phyloP scores from a whole-genome alignment of 1,140 invertebrate genomes.

The Mizuhopecten yessoensis region DNA sequence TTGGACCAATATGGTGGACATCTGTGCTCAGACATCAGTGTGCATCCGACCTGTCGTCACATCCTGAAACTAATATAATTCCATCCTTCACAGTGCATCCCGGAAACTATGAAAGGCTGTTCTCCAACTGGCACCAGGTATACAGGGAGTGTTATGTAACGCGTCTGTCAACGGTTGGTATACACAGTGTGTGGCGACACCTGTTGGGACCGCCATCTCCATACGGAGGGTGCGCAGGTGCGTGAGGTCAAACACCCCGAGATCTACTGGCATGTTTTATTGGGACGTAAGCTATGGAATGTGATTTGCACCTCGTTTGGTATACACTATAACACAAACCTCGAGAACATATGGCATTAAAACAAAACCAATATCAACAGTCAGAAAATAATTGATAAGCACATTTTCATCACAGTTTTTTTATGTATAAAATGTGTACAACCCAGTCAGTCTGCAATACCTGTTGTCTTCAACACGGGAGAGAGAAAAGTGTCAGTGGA shows the following conservation, averaged over 20 bases:
- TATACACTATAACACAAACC: not conserved
- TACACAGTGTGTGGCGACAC: not conserved
- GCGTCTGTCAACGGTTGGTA: not conserved
- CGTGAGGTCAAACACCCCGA: not conserved
- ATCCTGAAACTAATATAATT: not conserved
- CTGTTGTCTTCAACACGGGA: too few relatives aligned
- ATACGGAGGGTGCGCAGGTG: not conserved
- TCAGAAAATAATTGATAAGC: not conserved
- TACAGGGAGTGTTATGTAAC: not conserved
- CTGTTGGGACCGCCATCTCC: not conserved
- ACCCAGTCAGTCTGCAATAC: too few relatives aligned
- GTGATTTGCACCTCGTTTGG: not conserved
- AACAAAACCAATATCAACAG: not conserved
- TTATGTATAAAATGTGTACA: too few relatives aligned
- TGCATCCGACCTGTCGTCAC: not conserved
- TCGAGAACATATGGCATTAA: not conserved
- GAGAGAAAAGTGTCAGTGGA: too few relatives aligned
- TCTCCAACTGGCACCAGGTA: not conserved
- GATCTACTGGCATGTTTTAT: not conserved
- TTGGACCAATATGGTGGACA: not conserved
- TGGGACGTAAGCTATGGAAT: conserved; percentile 1
- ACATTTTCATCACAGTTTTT: not conserved
- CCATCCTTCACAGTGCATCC: not conserved
- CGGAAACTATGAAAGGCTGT: not conserved
- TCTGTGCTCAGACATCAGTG: not conserved